Evolutionary conservation across 2,797 vertebrate species (phyloP).

Genomic region (Acanthiza pusilla): DNA sequence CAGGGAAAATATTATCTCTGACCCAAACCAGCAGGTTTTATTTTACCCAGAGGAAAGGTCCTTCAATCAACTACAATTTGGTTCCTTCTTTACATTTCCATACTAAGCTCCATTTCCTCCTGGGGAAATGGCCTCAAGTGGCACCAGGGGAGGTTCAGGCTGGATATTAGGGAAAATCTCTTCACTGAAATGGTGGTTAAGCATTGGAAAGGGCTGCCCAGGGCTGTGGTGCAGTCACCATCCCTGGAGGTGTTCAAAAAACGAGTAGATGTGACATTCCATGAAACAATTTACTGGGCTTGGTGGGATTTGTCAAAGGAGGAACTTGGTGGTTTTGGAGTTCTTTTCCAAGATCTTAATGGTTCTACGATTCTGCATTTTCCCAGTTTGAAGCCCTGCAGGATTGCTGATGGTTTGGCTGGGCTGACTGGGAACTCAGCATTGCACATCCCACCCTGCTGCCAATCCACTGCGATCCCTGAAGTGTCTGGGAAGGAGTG

Average conservation of each 20-base stretch:
- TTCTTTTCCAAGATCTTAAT: neutral
- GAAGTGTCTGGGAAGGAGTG: neutral
- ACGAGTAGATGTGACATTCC: fast-evolving
- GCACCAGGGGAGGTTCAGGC: neutral
- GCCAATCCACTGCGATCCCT: neutral
- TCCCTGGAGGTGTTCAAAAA: neutral
- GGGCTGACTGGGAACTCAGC: neutral
- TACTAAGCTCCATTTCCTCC: neutral
- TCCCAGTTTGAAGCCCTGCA: neutral
- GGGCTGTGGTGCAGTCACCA: neutral
- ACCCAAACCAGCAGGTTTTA: neutral
- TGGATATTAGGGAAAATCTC: neutral
- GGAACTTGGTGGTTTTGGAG: neutral
- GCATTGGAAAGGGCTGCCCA: neutral
- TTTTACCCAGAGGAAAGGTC: neutral
- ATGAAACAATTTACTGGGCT: neutral
- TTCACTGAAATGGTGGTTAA: neutral
- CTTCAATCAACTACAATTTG: neutral
- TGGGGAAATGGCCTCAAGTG: neutral
- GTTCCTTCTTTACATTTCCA: neutral
- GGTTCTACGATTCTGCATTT: neutral
- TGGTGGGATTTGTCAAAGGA: neutral
- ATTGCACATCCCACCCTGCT: neutral
- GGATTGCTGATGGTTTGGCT: neutral
- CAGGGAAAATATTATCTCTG: neutral